Evolutionary conservation across 2,797 vertebrate species (phyloP), one percentile per base, ranked within the genome.

Genomic region (Anomalospiza imberbis): DNA sequence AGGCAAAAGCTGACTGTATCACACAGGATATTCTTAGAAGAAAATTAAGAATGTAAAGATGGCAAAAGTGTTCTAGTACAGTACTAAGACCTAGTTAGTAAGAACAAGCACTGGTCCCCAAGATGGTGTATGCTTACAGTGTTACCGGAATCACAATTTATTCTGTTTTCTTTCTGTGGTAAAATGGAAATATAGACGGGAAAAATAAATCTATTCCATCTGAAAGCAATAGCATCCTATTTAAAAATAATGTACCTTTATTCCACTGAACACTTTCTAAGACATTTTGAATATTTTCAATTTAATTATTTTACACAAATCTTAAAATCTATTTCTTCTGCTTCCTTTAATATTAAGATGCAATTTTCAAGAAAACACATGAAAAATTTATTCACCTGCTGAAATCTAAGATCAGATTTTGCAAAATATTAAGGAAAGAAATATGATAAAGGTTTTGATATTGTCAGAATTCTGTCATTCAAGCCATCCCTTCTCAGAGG

Each of bases 61-160:
- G 10, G 2, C 40, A n/a, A 65, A 71, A 75, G 3, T 44, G 2
- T 54, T 87, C 12, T 60, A 16, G 2, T 12, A 17, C 38, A 26
- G 28, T 48, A 55, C 10, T 24, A 8, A 19, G 18, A 66, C 8
- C 12, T 11, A 74, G 24, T 29, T 51, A 53, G 1, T 50, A 42
- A 34, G 6, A 29, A 50, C 28, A 93, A 51, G 12, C 4, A 13
- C 2, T 9, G 7, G 4, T 73, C 20, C 3, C 24, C 10, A 45
- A 16, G 14, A 38, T 7, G 3, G 32, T 8, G 1, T 66, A 24
- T 7, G 6, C 2, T n/a, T 62, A 26, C 2, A 8, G 13, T 44
- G 22, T 40, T 81, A 13, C 20, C 9, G 9, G 31, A 71, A 21
- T 42, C 10, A 74, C 0, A 66, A 38, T 57, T 53, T 53, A 44